Base-by-base conservation (phyloP, 2,113 vertebrate species). In the Onychostruthus taczanowskii region DNA sequence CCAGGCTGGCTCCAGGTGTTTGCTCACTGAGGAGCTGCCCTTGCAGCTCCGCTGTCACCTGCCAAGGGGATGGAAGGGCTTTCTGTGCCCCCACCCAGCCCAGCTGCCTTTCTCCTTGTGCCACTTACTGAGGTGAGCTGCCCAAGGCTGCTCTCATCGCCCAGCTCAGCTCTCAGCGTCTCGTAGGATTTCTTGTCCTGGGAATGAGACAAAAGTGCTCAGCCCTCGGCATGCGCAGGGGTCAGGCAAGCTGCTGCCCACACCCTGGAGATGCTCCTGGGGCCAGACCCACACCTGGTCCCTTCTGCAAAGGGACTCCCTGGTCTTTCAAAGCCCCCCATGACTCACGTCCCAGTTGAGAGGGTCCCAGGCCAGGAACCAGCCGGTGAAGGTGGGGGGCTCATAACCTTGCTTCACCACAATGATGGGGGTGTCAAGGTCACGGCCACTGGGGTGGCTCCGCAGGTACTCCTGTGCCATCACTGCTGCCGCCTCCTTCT, bases 311-410 rank as follows among this genome's bases (percentile, higher is more conserved):
- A 62, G n/a, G 27, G 13, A 3, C 13, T 11, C 27, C 7, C 8
- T 0, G 4, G 7, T 56, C 21, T 68, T 81, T 63, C 64, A 75
- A 43, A 21, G 5, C 16, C 14, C 18, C 53, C 46, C 7, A 2
- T 55, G 30, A 98, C 98, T 97, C 97, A 99, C 98, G 0, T 49
- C 97, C 98, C 98, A 98, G 82, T 84, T 98, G 89, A 98, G 98
- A 78, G 98, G 96, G 46, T 99, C 98, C 99, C 99, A 99, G 35
- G 98, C 98, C 44, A 97, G 89, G 87, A 99, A 99, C 98, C 98
- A 99, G 89, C 98, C 98, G 0, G 98, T 99, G 96, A 99, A 99
- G 21, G 97, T 99, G 12, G 98, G 98, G 19, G 98, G 98, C 89
- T 99, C 98, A 0, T 97, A 79, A n/a, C 98, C 98, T 94, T 99